phyloP scores from a whole-genome alignment of 2,113 vertebrate genomes.

The Pongo abelii region DNA sequence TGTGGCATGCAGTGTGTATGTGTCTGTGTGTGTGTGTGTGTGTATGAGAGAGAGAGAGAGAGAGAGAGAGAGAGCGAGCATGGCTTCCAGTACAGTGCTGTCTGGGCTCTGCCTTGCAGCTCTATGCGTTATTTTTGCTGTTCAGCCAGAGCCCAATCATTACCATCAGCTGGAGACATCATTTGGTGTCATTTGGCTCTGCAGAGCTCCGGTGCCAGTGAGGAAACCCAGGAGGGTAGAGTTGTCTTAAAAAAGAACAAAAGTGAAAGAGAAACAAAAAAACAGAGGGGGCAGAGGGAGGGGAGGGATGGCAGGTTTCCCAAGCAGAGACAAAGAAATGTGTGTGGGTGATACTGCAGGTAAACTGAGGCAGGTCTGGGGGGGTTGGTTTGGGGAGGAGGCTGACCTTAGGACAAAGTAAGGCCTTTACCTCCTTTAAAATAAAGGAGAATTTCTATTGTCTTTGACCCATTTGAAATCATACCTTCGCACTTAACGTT shows the following conservation, averaged over 20 bases:
- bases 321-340: not conserved
- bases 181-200: slow-evolving; percentile 63
- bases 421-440: not conserved
- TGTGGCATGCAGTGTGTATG: not conserved
- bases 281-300: slow-evolving; percentile 23
- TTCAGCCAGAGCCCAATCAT: slow-evolving; percentile 39
- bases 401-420: not conserved
- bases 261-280: slow-evolving; percentile 26
- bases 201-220: not conserved
- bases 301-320: not conserved
- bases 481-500: not conserved
- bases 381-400: not conserved
- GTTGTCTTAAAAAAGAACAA: slow-evolving; percentile 41
- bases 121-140: not conserved
- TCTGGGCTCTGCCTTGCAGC: not conserved
- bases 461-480: slow-evolving; percentile 11
- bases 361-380: not conserved
- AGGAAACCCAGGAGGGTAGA: slow-evolving; percentile 19
- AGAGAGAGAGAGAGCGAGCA: not conserved
- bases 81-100: not conserved
- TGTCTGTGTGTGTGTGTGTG: not conserved
- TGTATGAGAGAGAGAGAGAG: not conserved
- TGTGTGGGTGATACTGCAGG: not conserved
- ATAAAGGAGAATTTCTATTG: not conserved
- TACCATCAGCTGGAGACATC: slow-evolving; percentile 58